Conservation (phyloP, 2,888 invertebrate genomes). For the Apodemia zela region DNA sequence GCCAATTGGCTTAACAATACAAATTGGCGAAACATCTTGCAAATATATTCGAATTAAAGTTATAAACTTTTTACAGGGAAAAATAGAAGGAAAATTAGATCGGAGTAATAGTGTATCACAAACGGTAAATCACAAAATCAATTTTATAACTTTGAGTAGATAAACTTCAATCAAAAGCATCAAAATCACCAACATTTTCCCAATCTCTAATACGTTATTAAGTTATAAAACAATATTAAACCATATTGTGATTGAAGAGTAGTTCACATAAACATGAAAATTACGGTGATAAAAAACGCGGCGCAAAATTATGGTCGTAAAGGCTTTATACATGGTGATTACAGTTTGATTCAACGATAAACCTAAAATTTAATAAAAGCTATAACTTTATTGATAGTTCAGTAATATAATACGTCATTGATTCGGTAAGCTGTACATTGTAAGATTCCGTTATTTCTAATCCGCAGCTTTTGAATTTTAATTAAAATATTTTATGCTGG, state of each 20-base stretch:
- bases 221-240: constrained; percentile 10
- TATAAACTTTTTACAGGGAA: no score
- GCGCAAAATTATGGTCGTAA: constrained; percentile 12
- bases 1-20: no score
- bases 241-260: constrained; percentile 14
- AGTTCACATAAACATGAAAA: constrained; percentile 7
- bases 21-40: no score
- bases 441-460: not conserved
- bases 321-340: constrained; percentile 9
- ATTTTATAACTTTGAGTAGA: no score
- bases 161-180: not conserved
- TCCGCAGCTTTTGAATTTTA: not conserved
- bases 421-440: not conserved
- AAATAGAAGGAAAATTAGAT: no score
- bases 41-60: no score
- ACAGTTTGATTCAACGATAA: constrained; percentile 1
- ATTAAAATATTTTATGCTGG: constrained; percentile 7
- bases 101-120: no score
- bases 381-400: not conserved
- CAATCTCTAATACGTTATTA: constrained; percentile 4
- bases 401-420: constrained; percentile 1
- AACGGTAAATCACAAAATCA: no score
- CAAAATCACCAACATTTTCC: not conserved
- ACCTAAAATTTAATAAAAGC: constrained; percentile 13
- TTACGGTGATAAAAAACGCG: constrained; percentile 12